phyloP scores from a whole-genome alignment of 2,113 vertebrate genomes.

The Pandion haliaetus region DNA sequence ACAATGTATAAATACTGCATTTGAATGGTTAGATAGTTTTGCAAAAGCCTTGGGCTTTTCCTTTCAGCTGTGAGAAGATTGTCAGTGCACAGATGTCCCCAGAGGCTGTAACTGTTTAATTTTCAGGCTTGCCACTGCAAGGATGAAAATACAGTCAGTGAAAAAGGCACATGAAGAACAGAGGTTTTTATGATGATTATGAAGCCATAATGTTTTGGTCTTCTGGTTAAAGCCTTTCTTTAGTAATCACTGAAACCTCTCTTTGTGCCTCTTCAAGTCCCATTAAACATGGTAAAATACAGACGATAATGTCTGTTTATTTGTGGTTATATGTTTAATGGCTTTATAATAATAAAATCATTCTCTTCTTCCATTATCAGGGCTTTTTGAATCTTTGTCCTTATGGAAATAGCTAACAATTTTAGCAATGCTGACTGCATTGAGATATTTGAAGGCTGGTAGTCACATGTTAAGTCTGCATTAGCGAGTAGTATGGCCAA shows the following conservation, averaged over 20 bases:
- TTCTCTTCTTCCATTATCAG: not conserved
- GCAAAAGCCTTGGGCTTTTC: constrained; percentile 21
- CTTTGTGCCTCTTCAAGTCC: not conserved
- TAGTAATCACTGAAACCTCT: not conserved
- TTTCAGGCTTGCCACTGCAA: constrained; percentile 63
- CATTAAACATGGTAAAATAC: not conserved
- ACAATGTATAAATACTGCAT: not conserved
- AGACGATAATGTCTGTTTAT: not conserved
- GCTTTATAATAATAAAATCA: not conserved
- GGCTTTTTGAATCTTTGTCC: not conserved
- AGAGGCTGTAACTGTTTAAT: constrained; percentile 69
- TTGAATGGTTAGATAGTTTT: not conserved
- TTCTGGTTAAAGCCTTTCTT: not conserved
- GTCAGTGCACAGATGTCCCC: constrained; percentile 44
- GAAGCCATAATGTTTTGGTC: not conserved
- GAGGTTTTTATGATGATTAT: not conserved
- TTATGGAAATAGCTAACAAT: not conserved
- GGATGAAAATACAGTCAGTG: constrained; percentile 50
- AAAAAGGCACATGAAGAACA: constrained; percentile 28
- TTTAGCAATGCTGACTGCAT: not conserved
- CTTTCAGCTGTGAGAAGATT: constrained; percentile 63
- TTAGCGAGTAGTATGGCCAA: not conserved
- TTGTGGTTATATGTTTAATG: not conserved
- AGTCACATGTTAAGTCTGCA: not conserved
- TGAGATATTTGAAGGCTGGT: not conserved